Base-by-base conservation (phyloP, 2,113 vertebrate species). In the Lontra canadensis region DNA sequence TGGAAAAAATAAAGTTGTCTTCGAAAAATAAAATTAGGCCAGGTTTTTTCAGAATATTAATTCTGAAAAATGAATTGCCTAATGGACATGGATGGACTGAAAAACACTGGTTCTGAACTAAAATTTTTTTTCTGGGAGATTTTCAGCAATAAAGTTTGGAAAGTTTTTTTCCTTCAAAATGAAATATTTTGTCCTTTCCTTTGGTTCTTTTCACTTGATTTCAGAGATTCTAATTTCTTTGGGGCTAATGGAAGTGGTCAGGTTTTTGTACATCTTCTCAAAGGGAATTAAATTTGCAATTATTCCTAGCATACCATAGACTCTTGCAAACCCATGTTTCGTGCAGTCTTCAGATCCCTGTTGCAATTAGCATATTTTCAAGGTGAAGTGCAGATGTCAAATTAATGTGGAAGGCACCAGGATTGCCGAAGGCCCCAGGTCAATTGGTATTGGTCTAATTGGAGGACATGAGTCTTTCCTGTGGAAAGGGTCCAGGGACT, bases 291-390 rank as follows among this genome's bases (percentile, higher is more conserved):
- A 96, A 98, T 97, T 97, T 98, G 93, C 96, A 97, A 95, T 98
- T 98, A 98, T 96, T 91, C 31, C 79, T 91, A 71, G 93, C 94
- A 95, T 29, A 95, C 88, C 79, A 90, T 3, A 88, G 96, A 94
- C 78, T 86, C 92, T 86, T 89, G 88, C 90, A 96, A 97, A 93
- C 79, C 94, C 12, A 4, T 94, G 94, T 97, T 96, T 96, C 34
- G 0, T 69, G 61, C 78, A 90, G 36, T 76, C 85, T 97, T 96
- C 93, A 98, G 96, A 95, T 98, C 97, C 97, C 94, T 96, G 61
- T n/a, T 79, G 90, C 94, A 97, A 98, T 98, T 98, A 97, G 90
- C 97, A 97, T 98, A 96, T 97, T 93, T 98, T 98, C 97, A 98
- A 98, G 97, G 97, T 98, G 96, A 98, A 98, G 90, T 91, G 90